Evolutionary conservation across 2,113 vertebrate genomes (phyloP).

Genomic region (Sinocyclocheilus anophthalmus): DNA sequence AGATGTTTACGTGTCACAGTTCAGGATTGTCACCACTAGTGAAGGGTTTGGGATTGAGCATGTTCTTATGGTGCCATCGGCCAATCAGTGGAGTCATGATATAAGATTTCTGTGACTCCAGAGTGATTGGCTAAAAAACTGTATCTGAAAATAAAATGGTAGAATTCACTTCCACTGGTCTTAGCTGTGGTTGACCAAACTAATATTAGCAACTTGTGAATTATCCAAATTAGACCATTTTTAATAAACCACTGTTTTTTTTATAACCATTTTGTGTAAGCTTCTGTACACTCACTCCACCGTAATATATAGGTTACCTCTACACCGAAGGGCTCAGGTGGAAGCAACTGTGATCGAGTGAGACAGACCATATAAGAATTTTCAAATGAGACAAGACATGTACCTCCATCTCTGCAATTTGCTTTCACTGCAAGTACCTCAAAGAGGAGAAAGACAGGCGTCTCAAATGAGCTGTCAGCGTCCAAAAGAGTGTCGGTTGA

Average conservation of each 20-base stretch:
- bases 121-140: background rate
- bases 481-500: background rate
- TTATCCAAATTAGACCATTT: background rate
- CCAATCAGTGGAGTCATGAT: background rate
- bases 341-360: background rate
- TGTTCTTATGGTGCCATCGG: background rate
- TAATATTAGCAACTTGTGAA: background rate
- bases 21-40: background rate
- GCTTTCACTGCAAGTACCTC: background rate
- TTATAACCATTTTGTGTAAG: background rate
- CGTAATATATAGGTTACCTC: background rate
- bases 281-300: background rate
- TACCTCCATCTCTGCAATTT: background rate
- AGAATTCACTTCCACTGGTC: background rate
- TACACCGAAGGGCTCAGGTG: background rate
- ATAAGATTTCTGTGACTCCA: background rate
- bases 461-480: background rate
- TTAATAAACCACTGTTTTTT: background rate
- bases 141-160: background rate
- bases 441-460: background rate
- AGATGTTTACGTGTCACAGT: background rate
- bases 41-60: background rate
- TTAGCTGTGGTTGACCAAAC: background rate
- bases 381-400: conserved; percentile 18
- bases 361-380: conserved; percentile 4